These are phyloP conservation scores for Alligator mississippiensis DNA, from an alignment of 2,113 vertebrate genomes.

Conservation along the genomic window DNA sequence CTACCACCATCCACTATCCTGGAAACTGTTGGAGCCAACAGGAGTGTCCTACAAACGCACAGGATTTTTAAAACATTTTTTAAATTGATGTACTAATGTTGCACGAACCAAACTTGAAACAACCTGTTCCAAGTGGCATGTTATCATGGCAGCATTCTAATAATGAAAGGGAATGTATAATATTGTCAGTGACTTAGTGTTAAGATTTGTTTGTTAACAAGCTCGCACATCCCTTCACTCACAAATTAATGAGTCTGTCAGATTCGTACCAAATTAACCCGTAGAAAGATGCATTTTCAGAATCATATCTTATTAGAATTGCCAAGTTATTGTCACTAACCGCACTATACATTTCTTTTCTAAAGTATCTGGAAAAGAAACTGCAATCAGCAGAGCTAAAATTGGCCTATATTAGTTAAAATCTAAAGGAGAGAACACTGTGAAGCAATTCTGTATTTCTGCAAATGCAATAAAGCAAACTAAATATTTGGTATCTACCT, in stretches of 20 bases:
- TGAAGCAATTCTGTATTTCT: not conserved
- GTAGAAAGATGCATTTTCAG: fast-evolving
- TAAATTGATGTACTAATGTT: not conserved
- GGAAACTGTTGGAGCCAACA: not conserved
- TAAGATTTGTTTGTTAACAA: not conserved
- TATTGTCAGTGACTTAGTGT: not conserved
- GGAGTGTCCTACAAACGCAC: not conserved
- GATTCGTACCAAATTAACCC: not conserved
- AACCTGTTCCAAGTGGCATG: not conserved
- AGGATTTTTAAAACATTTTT: not conserved
- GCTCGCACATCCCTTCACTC: not conserved
- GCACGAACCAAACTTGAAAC: not conserved
- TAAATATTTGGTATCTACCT: not conserved
- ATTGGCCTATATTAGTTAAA: not conserved
- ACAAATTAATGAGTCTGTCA: not conserved
- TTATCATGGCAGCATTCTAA: not conserved
- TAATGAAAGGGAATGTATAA: not conserved
- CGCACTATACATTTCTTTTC: not conserved
- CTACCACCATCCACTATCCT: not conserved
- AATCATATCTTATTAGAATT: not conserved
- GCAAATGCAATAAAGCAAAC: not conserved
- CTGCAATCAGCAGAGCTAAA: not conserved
- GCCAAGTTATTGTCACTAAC: slow-evolving; percentile 12
- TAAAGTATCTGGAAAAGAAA: too few species aligned
- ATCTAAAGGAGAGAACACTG: not conserved